Evolutionary conservation across 2,797 vertebrate species (phyloP).

Genomic region (Xyrichtys novacula): DNA sequence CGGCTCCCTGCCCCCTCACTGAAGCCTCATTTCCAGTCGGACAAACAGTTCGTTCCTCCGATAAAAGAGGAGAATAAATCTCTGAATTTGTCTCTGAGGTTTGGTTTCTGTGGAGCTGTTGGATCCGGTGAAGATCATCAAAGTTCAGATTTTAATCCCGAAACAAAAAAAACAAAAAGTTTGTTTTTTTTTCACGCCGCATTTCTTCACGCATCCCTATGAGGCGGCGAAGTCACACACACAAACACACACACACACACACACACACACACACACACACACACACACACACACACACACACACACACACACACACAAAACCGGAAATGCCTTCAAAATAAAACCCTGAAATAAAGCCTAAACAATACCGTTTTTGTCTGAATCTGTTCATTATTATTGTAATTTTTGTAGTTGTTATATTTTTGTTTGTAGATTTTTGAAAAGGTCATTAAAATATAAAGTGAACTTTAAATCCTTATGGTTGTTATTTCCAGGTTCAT

Average conservation of each 20-base stretch:
- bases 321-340: conserved; percentile 8
- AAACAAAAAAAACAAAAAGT: neutral
- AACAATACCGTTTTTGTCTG: too few species aligned
- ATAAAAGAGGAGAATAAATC: neutral
- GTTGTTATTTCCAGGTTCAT: too few species aligned
- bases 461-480: too few species aligned
- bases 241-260: neutral
- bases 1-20: neutral
- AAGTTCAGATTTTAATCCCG: neutral
- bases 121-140: neutral
- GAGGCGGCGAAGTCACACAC: neutral
- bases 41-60: neutral
- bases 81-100: neutral
- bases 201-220: too few species aligned
- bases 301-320: neutral
- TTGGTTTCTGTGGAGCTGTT: neutral
- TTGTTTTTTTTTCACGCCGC: neutral
- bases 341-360: neutral
- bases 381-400: too few species aligned
- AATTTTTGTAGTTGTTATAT: too few species aligned
- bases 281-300: neutral
- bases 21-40: neutral
- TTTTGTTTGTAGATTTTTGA: too few species aligned
- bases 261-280: neutral
- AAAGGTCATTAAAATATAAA: too few species aligned